These are phyloP conservation scores for Philopedon plagiatum DNA, from an alignment of 2,888 invertebrate species.

Conservation along the genomic window DNA sequence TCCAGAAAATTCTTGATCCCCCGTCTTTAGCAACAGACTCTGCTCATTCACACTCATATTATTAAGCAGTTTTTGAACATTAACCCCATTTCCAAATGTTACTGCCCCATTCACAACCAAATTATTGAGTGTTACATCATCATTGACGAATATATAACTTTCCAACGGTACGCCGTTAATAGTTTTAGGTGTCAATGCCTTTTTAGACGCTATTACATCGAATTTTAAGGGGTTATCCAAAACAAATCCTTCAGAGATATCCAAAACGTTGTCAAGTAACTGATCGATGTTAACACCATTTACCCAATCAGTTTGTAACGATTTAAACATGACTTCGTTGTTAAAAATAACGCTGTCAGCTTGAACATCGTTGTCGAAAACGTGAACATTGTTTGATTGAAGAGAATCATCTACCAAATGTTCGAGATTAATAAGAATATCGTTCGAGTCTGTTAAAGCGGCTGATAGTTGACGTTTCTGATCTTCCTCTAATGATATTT, in stretches of 20 bases:
- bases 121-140: constrained; percentile 54
- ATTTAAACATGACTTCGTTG: constrained; percentile 55
- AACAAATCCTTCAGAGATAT: constrained; percentile 57
- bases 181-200: constrained; percentile 53
- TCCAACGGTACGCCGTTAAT: constrained; percentile 61
- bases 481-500: constrained; percentile 36
- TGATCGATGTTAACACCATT: constrained; percentile 58
- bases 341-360: constrained; percentile 59
- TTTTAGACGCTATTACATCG: constrained; percentile 58
- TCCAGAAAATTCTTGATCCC: constrained; percentile 64
- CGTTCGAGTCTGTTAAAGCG: constrained; percentile 9
- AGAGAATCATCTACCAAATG: neutral
- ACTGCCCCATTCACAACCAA: constrained; percentile 62
- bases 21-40: constrained; percentile 60
- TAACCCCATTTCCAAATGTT: constrained; percentile 57
- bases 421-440: constrained; percentile 20
- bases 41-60: constrained; percentile 59
- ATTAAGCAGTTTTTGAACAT: constrained; percentile 60
- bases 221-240: constrained; percentile 55
- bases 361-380: constrained; percentile 42
- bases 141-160: constrained; percentile 57
- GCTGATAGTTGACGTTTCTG: constrained; percentile 27
- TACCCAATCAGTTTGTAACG: constrained; percentile 57
- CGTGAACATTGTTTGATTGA: constrained; percentile 3
- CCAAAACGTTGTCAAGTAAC: constrained; percentile 58